Conservation (phyloP, 2,888 invertebrate genomes). For the Mesochorus sp. region DNA sequence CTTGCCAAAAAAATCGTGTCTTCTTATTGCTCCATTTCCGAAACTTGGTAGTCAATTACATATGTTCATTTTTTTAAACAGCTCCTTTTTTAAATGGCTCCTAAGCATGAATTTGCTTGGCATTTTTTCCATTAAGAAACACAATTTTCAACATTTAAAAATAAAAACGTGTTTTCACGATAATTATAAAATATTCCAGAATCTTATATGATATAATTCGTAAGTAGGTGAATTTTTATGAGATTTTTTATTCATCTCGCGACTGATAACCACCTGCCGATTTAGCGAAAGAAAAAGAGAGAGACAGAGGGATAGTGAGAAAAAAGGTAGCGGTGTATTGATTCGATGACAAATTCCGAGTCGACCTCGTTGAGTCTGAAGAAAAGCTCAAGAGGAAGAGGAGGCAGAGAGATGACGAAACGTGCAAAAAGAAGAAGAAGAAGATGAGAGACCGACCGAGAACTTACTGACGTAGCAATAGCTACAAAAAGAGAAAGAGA, state of each 20-base stretch:
- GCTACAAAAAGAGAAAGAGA: constrained; percentile 36
- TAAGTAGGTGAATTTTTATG: constrained; percentile 5
- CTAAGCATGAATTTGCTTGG: no score
- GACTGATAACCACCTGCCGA: constrained; percentile 60
- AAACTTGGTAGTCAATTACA: no score
- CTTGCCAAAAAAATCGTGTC: no score
- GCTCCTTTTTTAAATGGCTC: no score
- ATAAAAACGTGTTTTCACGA: background rate
- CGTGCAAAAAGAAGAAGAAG: constrained; percentile 8
- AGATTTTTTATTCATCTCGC: constrained; percentile 13
- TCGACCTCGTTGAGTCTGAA: constrained; percentile 4
- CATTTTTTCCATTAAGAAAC: no score
- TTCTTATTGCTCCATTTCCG: no score
- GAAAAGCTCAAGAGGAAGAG: constrained; percentile 33
- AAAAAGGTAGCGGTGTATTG: constrained; percentile 74
- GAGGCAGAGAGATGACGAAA: background rate
- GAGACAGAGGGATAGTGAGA: constrained; percentile 59
- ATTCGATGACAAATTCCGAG: constrained; percentile 75
- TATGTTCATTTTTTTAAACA: no score
- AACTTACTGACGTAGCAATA: constrained; percentile 32
- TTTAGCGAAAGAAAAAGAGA: constrained; percentile 38
- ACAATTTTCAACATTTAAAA: no score
- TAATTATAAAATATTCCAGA: background rate
- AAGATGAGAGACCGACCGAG: constrained; percentile 32
- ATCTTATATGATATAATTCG: background rate